Evolutionary conservation across 2,113 vertebrate species (phyloP), one percentile per base, ranked within the genome.

Genomic region (Tupaia chinensis): DNA sequence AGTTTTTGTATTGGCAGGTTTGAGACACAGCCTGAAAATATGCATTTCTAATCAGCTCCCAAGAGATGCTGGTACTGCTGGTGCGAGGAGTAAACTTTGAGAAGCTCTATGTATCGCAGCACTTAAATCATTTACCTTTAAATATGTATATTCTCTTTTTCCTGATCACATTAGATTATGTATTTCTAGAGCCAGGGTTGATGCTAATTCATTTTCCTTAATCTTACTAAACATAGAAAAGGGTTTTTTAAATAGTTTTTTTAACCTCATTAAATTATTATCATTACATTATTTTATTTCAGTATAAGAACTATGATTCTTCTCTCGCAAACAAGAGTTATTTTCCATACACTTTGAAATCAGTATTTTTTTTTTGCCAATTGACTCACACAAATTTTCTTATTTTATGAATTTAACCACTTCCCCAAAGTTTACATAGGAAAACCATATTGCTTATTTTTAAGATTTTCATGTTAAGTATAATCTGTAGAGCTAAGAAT

Each of bases 351-450:
- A 79, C 79, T 92, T 87, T 23, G 16, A 95, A 66, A 76, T 74
- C 16, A 80, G 22, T 60, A 76, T 80, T 1, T 17, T 89, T 97
- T 68, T 25, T 44, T 68, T 25, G 2, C 34, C 23, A 79, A 32
- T 0, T 72, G 25, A 90, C 66, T 74, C 68, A 22, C 20, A 25
- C 82, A 15, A 13, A 29, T 27, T 20, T 89, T 32, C 16, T 78
- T 22, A 63, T 25, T 95, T 89, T 83, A 87, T 93, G 7, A 94
- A 1, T 8, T 79, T 2, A 1, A 53, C 87, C 32, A 32, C 14
- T 94, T 93, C 80, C 16, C 79, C 58, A 90, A 92, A 85, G 87
- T 72, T 63, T 87, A 91, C 44, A 84, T 95, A 93, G 58, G n/a
- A 85, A 89, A 87, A 69, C 10, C 12, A 69, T 32, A 81, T 22